Conservation (phyloP, 2,797 vertebrate genomes). For the Sebastes nivosus region DNA sequence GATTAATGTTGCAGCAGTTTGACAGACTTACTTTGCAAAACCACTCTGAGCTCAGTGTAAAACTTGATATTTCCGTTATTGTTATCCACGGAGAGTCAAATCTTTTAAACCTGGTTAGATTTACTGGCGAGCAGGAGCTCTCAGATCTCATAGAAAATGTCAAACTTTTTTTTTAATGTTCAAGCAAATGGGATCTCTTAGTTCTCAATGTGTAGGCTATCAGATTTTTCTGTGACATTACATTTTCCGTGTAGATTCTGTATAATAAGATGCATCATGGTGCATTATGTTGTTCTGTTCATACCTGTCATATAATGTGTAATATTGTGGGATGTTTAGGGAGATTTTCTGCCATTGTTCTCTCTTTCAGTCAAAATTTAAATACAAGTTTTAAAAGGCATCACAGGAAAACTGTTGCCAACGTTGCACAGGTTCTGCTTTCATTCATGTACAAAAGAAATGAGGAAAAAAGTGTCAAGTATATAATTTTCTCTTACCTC, state of each 20-base stretch:
- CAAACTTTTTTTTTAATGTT: background rate
- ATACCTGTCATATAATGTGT: background rate
- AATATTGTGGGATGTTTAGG: background rate
- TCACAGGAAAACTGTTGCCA: background rate
- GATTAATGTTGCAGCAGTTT: conserved; percentile 35
- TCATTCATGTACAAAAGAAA: background rate
- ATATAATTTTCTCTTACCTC: background rate
- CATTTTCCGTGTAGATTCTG: background rate
- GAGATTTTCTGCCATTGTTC: background rate
- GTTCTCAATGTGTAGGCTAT: background rate
- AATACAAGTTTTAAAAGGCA: background rate
- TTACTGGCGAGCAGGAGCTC: conserved; percentile 1
- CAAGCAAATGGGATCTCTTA: background rate
- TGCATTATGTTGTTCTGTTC: background rate
- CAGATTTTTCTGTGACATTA: background rate
- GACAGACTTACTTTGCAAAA: conserved; percentile 29
- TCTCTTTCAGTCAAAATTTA: background rate
- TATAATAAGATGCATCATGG: background rate
- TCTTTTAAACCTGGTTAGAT: conserved; percentile 14
- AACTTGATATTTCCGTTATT: conserved; percentile 16
- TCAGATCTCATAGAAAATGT: background rate
- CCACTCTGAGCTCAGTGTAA: background rate
- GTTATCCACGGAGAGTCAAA: background rate
- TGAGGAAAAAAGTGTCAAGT: background rate
- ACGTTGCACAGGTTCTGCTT: background rate